Evolutionary conservation across 2,888 invertebrate species (phyloP).

Genomic region (Terebella lapidaria): DNA sequence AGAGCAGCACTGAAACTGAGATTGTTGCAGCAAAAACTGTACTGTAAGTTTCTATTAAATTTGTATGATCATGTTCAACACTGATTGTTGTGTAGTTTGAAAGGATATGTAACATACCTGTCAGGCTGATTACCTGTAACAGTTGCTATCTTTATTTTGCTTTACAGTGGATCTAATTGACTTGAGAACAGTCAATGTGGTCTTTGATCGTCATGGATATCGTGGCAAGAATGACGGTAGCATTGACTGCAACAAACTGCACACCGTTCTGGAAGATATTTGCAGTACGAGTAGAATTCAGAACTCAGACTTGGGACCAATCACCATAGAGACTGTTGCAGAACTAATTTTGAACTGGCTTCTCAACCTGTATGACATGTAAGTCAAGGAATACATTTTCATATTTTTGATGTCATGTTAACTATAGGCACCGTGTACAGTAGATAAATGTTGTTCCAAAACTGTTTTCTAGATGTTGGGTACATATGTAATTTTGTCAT

Average conservation of each 20-base stretch:
- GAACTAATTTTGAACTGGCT: constrained; percentile 42
- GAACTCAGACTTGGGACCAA: background rate
- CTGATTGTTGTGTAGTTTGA: no score
- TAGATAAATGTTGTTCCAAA: no score
- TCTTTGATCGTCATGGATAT: constrained; percentile 67
- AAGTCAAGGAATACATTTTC: no score
- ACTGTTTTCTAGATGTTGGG: no score
- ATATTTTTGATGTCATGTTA: no score
- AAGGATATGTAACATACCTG: background rate
- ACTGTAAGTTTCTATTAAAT: constrained; percentile 60
- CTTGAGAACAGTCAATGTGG: constrained; percentile 63
- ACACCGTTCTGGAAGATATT: constrained; percentile 69
- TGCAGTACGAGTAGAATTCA: constrained; percentile 46
- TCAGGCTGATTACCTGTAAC: no score
- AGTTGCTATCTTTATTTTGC: background rate
- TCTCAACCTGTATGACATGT: constrained; percentile 44
- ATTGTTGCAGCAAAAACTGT: constrained; percentile 62
- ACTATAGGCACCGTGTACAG: no score
- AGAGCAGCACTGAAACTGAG: constrained; percentile 70
- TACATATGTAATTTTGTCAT: no score
- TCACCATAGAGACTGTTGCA: constrained; percentile 40
- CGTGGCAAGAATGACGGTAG: no score
- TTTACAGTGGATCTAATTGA: constrained; percentile 57
- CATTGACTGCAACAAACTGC: constrained; percentile 64
- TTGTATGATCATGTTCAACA: no score